Percentiles rank a stretch among this genome's conserved stretches.
phyloP scores from a whole-genome alignment of 1,140 invertebrate genomes.

The Theocolax elegans region DNA sequence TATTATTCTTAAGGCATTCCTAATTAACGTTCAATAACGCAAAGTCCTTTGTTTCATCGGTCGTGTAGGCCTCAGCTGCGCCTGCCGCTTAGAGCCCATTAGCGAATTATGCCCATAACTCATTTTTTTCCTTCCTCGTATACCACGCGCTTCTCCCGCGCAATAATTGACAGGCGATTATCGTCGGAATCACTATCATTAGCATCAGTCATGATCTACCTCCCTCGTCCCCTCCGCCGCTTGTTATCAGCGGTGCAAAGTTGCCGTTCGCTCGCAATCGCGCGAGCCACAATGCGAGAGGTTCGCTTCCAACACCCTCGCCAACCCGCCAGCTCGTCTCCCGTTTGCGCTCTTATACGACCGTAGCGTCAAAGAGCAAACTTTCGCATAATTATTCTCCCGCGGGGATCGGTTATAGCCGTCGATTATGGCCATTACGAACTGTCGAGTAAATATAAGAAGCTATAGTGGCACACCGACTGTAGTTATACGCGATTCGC shows the following conservation, averaged over 20 bases:
- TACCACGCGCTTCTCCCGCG: background rate
- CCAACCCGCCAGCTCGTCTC: background rate
- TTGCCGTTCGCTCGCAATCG: slow-evolving; percentile 37
- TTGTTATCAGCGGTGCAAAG: slow-evolving; percentile 27
- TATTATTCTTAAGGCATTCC: slow-evolving; percentile 34
- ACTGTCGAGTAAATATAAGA: slow-evolving; percentile 64
- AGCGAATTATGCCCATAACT: slow-evolving; percentile 37
- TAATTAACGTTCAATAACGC: slow-evolving; percentile 37
- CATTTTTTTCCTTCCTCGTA: slow-evolving; percentile 16
- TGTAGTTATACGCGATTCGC: slow-evolving; percentile 11
- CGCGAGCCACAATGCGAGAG: too few relatives aligned
- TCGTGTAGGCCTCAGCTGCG: slow-evolving; percentile 4
- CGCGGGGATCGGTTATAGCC: slow-evolving; percentile 56
- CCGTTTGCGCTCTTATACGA: background rate
- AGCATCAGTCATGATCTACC: slow-evolving; percentile 34
- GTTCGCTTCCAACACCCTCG: background rate
- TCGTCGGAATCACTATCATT: slow-evolving; percentile 33
- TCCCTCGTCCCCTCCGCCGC: background rate
- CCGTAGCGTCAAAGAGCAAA: slow-evolving; percentile 50
- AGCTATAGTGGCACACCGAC: slow-evolving; percentile 48
- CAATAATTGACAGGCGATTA: slow-evolving; percentile 39
- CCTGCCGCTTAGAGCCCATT: slow-evolving; percentile 20
- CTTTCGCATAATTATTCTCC: slow-evolving; percentile 59
- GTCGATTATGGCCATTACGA: slow-evolving; percentile 63
- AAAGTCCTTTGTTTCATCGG: slow-evolving; percentile 16